Evolutionary conservation across 2,797 vertebrate genomes (phyloP), one percentile per base, ranked within the genome.

Genomic region (Ibycter americanus): DNA sequence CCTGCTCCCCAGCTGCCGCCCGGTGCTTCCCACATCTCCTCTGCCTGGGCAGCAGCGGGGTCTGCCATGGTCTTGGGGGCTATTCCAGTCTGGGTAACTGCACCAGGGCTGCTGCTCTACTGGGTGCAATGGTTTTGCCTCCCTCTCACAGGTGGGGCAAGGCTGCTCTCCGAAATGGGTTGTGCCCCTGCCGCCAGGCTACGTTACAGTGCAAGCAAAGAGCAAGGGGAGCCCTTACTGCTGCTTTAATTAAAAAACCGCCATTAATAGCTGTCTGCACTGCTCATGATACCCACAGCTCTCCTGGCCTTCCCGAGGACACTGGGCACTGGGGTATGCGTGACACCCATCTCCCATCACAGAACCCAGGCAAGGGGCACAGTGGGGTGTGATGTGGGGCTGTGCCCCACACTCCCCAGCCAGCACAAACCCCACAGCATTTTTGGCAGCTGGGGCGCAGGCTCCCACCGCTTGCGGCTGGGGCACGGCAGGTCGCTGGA

Each of bases 291-390:
- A 63, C 7, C 32, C n/a, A 7, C 7, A 17, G 2, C 36, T 61
- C 25, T 40, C 38, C n/a, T 8, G 25, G 23, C 25, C 25, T 15
- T 44, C 46, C 44, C 2, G 0, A 9, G 16, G 36, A 44, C 22
- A 16, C 6, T 0, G 1, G 23, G 19, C 6, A 3, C 8, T 42
- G 67, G 49, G 77, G 11, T 20, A 12, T 0, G 2, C 0, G 4
- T 55, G 78, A 23, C 62, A 67, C 6, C 34, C 52, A n/a, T 29
- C 23, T 42, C 36, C 59, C 36, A 5, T 6, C 55, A 31, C 17
- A 20, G 1, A 27, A 15, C 27, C 18, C 1, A 1, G 22, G 18
- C 19, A 5, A 12, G 31, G 26, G 44, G 9, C 76, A 42, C 16
- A 0, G 6, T 2, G 19, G 32, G 32, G 34, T 4, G 7, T 1